phyloP scores from a whole-genome alignment of 2,888 invertebrate species.

The Sarcophaga carnaria region DNA sequence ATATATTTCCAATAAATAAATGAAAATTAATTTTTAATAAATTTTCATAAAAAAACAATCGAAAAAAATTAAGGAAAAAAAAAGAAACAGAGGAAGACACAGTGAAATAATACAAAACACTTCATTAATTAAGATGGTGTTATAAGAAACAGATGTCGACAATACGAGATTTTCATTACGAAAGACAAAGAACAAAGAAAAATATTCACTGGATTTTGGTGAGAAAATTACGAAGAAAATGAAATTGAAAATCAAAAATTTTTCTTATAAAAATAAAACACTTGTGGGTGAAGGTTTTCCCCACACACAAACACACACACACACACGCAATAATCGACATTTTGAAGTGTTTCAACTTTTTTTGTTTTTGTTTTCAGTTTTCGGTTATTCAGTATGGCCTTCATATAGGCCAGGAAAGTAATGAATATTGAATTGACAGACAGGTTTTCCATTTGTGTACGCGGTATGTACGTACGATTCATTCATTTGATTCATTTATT shows the following conservation, averaged over 20 bases:
- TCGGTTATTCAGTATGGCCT: conserved; percentile 41
- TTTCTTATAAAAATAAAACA: conserved; percentile 58
- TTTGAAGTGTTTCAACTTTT: conserved; percentile 55
- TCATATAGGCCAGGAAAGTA: conserved; percentile 45
- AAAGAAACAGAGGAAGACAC: neutral
- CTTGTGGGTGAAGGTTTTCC: conserved; percentile 66
- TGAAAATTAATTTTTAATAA: neutral
- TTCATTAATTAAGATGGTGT: conserved; percentile 66
- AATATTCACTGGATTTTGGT: conserved; percentile 34
- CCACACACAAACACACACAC: neutral
- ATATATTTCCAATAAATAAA: neutral
- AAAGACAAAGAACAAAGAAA: conserved; percentile 25
- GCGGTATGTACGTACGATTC: neutral
- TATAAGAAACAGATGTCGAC: conserved; percentile 67
- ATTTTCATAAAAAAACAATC: neutral
- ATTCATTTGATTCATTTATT: neutral
- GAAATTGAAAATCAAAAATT: conserved; percentile 26
- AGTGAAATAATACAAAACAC: conserved; percentile 16
- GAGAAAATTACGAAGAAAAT: neutral
- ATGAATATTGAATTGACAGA: conserved; percentile 61
- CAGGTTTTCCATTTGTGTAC: conserved; percentile 38
- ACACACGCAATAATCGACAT: conserved; percentile 45
- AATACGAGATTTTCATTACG: conserved; percentile 33
- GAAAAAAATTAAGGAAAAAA: neutral
- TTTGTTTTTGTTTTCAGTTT: neutral